Conservation (phyloP, 1,140 invertebrate species). For the Brachionus calyciflorus region DNA sequence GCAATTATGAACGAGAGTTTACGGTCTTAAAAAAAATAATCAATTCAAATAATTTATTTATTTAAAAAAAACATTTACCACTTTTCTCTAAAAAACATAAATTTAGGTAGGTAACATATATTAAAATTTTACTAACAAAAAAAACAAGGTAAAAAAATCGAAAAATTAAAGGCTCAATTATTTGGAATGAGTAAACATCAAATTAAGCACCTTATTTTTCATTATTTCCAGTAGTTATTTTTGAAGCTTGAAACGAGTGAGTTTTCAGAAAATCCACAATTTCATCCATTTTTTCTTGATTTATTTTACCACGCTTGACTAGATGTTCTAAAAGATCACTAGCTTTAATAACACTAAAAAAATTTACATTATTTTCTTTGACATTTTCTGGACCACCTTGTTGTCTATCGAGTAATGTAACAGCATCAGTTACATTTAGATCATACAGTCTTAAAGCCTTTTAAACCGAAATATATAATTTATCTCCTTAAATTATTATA, state of each 20-base stretch:
- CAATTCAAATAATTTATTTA: too few relatives aligned
- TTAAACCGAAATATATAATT: not conserved
- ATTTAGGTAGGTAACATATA: too few relatives aligned
- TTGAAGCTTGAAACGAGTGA: slow-evolving; percentile 32
- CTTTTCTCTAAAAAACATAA: too few relatives aligned
- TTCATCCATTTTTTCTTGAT: slow-evolving; percentile 23
- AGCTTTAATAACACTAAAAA: slow-evolving; percentile 48
- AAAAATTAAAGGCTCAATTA: too few relatives aligned
- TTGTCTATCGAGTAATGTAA: slow-evolving; percentile 85
- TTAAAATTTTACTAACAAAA: too few relatives aligned
- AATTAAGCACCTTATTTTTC: not conserved
- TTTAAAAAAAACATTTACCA: too few relatives aligned
- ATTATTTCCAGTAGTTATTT: not conserved
- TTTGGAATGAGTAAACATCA: too few relatives aligned
- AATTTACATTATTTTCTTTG: slow-evolving; percentile 67
- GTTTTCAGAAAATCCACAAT: slow-evolving; percentile 10
- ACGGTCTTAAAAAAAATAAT: too few relatives aligned
- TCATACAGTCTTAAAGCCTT: slow-evolving; percentile 69
- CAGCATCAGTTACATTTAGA: slow-evolving; percentile 71
- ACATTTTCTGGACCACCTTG: slow-evolving; percentile 80
- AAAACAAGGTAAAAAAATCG: too few relatives aligned
- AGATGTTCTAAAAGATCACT: slow-evolving; percentile 38
- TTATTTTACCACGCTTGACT: slow-evolving; percentile 22
- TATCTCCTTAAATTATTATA: not conserved
- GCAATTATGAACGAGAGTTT: too few relatives aligned